Evolutionary conservation across 2,113 vertebrate species (phyloP).

Genomic region (Machaerirhynchus nigripectus): DNA sequence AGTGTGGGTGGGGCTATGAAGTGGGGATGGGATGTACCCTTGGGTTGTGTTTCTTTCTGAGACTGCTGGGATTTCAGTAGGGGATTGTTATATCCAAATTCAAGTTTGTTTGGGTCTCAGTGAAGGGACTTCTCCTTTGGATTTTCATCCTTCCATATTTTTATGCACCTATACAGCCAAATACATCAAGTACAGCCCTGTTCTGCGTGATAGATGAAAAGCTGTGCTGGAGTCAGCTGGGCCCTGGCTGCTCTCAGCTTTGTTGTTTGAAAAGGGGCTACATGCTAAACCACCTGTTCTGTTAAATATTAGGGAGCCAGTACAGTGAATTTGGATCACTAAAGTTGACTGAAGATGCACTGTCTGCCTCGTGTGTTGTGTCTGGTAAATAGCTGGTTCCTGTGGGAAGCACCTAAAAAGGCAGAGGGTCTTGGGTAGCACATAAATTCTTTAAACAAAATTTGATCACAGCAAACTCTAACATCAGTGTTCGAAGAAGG

Average conservation of each 20-base stretch:
- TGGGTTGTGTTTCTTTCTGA: not conserved
- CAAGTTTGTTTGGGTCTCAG: not conserved
- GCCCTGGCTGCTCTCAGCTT: not conserved
- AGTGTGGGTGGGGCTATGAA: not conserved
- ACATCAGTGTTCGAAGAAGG: conserved; percentile 17
- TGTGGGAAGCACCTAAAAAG: conserved; percentile 44
- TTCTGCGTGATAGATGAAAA: not conserved
- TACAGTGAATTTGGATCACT: conserved; percentile 1
- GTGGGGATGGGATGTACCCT: not conserved
- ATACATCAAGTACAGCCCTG: not conserved
- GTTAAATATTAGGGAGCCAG: conserved; percentile 38
- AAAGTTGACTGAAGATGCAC: conserved; percentile 28
- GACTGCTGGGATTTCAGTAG: not conserved
- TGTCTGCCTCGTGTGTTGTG: conserved; percentile 34
- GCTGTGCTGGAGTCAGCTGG: not conserved
- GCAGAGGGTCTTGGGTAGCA: conserved; percentile 54
- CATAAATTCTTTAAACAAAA: conserved; percentile 63
- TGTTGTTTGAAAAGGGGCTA: not conserved
- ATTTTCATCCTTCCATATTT: not conserved
- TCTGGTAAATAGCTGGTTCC: conserved; percentile 66
- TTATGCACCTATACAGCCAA: not conserved
- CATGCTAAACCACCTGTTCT: not conserved
- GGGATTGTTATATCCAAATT: not conserved
- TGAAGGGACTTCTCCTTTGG: not conserved
- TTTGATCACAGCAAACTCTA: conserved; percentile 21